Evolutionary conservation across 2,113 vertebrate genomes (phyloP), one percentile per base, ranked within the genome.

Genomic region (Semnornis frantzii): DNA sequence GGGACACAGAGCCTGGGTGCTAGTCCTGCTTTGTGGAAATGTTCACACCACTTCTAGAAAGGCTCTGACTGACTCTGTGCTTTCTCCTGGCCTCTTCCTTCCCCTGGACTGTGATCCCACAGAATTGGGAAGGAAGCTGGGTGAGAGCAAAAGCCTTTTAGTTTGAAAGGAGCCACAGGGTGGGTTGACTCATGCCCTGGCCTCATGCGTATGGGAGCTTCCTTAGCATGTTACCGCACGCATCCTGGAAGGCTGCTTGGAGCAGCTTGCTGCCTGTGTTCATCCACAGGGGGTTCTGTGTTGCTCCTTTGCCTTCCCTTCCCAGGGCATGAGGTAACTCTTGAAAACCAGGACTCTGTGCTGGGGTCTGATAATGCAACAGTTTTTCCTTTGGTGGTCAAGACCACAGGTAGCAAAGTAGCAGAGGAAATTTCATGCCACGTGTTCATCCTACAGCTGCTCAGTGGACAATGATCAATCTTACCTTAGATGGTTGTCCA

Each of bases 221-320:
- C 70, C 42, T 62, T 34, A 30, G 27, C 12, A 5, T 3, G 2
- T 58, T 54, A 14, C 57, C 62, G 28, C 44, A 27, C 0, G 0
- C 44, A 44, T 6, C 65, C n/a, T 27, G 52, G 63, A 13, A 60
- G 15, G 46, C 23, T 39, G 23, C n/a, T 85, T 71, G 1, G 7
- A 58, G 65, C 73, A 83, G 37, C 37, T 86, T 4, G 1, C 30
- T 94, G 69, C 50, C 59, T 15, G 1, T 20, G 50, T 57, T 60
- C 4, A 4, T 60, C 52, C 34, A 24, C 3, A 0, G 10, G 20
- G 25, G 4, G 10, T 73, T 76, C 75, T 55, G 50, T 37, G 21
- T 54, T 60, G 8, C 25, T 73, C 21, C 31, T 25, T 23, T 7
- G 4, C 20, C 64, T 93, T 77, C 37, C 39, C 23, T 82, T 79